Evolutionary conservation across 2,113 vertebrate species (phyloP).

Genomic region (Spea multiplicata): DNA sequence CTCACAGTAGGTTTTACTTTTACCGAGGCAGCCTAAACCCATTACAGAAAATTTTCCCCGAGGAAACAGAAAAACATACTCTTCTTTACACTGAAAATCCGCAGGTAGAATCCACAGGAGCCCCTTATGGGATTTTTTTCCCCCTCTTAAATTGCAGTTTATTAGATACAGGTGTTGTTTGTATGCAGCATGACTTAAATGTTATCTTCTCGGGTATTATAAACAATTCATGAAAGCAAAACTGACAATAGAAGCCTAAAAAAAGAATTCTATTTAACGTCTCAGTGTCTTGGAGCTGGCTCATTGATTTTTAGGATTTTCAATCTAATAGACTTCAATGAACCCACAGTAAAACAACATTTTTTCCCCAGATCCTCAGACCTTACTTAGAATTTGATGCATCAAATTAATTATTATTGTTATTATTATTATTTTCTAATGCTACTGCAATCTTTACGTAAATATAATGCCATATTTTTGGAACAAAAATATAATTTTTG

Average conservation of each 20-base stretch:
- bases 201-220: background rate
- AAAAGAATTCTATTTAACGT: background rate
- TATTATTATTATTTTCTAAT: too few species aligned
- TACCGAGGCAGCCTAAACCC: slow-evolving; percentile 10
- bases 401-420: too few species aligned
- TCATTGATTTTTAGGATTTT: background rate
- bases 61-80: slow-evolving; percentile 35
- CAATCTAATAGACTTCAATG: background rate
- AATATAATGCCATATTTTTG: too few species aligned
- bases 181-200: background rate
- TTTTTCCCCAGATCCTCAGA: background rate
- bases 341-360: background rate
- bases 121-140: slow-evolving; percentile 8
- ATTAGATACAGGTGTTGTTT: slow-evolving; percentile 22
- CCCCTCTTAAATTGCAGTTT: slow-evolving; percentile 13
- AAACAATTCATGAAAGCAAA: slow-evolving; percentile 5
- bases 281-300: background rate
- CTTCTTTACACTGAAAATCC: slow-evolving; percentile 2
- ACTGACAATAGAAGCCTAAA: background rate
- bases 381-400: background rate
- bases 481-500: too few species aligned
- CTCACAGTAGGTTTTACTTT: slow-evolving; percentile 15
- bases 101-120: background rate
- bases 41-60: slow-evolving; percentile 37
- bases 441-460: too few species aligned